Evolutionary conservation across 2,113 vertebrate genomes (phyloP).

Genomic region (Trogon melanurus): DNA sequence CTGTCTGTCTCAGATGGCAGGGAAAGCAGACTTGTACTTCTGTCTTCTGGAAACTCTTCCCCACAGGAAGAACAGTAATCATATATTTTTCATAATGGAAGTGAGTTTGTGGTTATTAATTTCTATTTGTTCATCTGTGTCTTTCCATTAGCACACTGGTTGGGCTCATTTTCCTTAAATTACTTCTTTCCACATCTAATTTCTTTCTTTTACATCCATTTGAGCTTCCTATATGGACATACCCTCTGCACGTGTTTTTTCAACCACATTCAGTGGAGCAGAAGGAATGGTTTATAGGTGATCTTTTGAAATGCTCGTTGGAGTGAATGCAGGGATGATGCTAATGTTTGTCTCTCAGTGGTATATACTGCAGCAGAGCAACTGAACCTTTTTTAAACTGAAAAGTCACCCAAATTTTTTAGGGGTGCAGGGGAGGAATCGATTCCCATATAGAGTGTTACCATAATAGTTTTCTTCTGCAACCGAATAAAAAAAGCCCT

Average conservation of each 20-base stretch:
- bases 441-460: not conserved
- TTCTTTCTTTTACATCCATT: not conserved
- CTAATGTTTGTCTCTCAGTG: not conserved
- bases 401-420: not conserved
- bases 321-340: not conserved
- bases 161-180: not conserved
- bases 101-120: not conserved
- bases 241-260: not conserved
- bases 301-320: not conserved
- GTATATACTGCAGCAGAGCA: not conserved
- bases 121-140: not conserved
- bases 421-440: rapidly evolving
- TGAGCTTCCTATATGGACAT: not conserved
- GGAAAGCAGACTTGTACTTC: not conserved
- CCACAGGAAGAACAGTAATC: not conserved
- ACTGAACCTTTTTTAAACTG: not conserved
- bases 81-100: not conserved
- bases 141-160: not conserved
- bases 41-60: not conserved
- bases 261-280: not conserved
- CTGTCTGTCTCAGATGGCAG: not conserved
- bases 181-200: not conserved
- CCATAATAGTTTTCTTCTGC: not conserved
- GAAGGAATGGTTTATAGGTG: not conserved
- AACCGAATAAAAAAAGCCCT: not conserved